Conservation (phyloP, 2,797 vertebrate species). For the Capromys pilorides region DNA sequence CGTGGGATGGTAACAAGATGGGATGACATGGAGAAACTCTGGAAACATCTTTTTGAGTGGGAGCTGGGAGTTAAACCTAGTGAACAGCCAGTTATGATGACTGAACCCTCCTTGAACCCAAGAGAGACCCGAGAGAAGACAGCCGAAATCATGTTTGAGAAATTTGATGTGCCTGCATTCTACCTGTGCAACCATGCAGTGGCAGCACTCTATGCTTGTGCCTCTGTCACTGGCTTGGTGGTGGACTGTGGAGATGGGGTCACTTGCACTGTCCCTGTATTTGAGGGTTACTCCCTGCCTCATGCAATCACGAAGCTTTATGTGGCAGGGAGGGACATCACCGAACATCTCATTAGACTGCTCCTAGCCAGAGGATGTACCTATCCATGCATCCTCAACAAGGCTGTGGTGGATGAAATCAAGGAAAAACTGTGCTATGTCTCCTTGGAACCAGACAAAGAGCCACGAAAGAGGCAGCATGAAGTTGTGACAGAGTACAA, state of each 20-base stretch:
- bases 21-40: constrained; percentile 75
- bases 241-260: neutral
- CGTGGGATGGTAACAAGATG: constrained; percentile 73
- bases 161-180: neutral
- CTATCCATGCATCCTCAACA: neutral
- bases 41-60: constrained; percentile 76
- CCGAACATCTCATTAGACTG: constrained; percentile 68
- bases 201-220: neutral
- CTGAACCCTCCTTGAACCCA: constrained; percentile 72
- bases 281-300: neutral
- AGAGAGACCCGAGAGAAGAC: constrained; percentile 59
- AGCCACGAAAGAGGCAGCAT: neutral
- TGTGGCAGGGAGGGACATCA: neutral
- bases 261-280: neutral
- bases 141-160: constrained; percentile 81
- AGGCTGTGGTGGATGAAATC: constrained; percentile 68
- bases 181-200: neutral
- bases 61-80: constrained; percentile 41
- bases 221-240: neutral
- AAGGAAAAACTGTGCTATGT: constrained; percentile 75
- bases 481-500: constrained; percentile 49
- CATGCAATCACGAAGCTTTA: neutral
- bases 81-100: constrained; percentile 74
- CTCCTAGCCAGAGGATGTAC: constrained; percentile 49
- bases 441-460: constrained; percentile 33